Conservation (phyloP, 2,797 vertebrate genomes). For the Tragelaphus oryx region DNA sequence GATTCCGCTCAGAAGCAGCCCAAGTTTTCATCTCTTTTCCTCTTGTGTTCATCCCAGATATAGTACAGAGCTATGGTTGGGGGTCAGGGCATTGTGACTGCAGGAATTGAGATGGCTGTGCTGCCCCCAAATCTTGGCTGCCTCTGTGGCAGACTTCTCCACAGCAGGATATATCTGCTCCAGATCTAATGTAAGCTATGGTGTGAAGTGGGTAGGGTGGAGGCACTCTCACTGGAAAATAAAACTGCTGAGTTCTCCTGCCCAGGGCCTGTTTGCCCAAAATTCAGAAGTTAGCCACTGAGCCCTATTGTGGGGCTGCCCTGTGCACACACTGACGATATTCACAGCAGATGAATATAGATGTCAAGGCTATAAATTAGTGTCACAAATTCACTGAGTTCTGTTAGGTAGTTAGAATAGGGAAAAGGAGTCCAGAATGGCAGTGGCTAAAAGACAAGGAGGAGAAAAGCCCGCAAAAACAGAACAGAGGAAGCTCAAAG, state of each 20-base stretch:
- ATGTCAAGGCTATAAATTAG: not conserved
- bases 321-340: not conserved
- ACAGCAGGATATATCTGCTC: not conserved
- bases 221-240: not conserved
- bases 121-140: not conserved
- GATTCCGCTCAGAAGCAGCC: not conserved
- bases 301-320: not conserved
- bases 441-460: too few species aligned
- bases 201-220: not conserved
- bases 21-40: not conserved
- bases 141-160: not conserved
- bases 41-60: not conserved
- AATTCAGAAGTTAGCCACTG: not conserved
- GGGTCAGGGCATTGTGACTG: not conserved
- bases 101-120: not conserved
- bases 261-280: not conserved
- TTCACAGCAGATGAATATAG: not conserved
- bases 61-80: not conserved
- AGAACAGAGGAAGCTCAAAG: too few species aligned
- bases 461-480: too few species aligned
- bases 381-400: not conserved
- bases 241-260: not conserved
- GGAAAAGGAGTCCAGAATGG: too few species aligned
- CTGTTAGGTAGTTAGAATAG: too few species aligned
- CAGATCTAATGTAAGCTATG: not conserved